Percentiles rank a stretch among this genome's conserved stretches.
phyloP scores from a whole-genome alignment of 2,797 vertebrate genomes.

The Brachyalestes nurse region DNA sequence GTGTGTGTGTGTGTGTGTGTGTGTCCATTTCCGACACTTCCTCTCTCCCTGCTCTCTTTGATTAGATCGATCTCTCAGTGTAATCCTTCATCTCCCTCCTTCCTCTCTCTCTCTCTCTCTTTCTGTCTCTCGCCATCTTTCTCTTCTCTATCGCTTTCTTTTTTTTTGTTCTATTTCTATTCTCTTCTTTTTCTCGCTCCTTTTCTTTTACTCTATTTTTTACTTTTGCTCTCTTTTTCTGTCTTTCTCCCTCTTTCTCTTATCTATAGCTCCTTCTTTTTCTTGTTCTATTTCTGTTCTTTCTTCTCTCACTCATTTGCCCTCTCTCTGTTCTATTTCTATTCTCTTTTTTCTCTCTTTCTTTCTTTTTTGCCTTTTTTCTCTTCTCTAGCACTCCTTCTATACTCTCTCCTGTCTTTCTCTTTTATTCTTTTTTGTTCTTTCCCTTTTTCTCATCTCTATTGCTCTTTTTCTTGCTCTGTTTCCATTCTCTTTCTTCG shows the following conservation, averaged over 20 bases:
- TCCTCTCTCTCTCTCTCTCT: neutral
- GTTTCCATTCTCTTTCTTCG: neutral
- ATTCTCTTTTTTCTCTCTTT: neutral
- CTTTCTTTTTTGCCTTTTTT: neutral
- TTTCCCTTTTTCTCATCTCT: neutral
- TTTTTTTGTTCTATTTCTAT: neutral
- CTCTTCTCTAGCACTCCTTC: no score
- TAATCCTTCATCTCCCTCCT: slow-evolving; percentile 4
- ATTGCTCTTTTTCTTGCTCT: neutral
- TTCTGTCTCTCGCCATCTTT: slow-evolving; percentile 1
- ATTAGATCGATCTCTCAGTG: no score
- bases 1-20: no score
- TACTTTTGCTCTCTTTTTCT: neutral
- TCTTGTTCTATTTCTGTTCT: no score
- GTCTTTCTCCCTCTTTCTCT: neutral
- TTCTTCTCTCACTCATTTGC: no score
- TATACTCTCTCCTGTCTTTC: no score
- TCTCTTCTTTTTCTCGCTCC: neutral
- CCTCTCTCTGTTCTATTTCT: no score
- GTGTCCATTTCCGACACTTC: no score
- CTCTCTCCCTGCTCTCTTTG: no score
- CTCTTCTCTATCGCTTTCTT: slow-evolving; percentile 19
- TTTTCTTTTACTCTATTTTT: neutral
- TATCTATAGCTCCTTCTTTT: no score
- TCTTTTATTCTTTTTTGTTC: neutral